Conservation (phyloP, 2,797 vertebrate species). For the Thamnophis elegans region DNA sequence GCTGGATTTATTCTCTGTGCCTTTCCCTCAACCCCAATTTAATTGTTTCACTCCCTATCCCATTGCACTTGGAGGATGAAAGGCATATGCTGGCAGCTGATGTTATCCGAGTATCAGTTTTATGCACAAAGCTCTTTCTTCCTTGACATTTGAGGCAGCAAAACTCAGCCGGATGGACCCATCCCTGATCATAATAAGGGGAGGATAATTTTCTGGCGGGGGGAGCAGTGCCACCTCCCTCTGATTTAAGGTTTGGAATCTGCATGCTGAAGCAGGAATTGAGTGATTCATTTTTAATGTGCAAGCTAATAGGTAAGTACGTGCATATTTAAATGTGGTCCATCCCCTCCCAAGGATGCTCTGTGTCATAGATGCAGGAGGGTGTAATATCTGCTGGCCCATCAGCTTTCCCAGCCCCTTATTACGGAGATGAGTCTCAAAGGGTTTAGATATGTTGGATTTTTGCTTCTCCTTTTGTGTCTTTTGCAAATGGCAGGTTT, state of each 20-base stretch:
- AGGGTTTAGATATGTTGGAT: neutral
- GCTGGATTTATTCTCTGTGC: conserved; percentile 28
- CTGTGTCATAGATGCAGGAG: neutral
- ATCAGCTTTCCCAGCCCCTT: neutral
- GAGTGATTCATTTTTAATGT: rapidly evolving
- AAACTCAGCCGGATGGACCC: neutral
- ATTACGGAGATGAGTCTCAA: neutral
- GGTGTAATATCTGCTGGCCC: neutral
- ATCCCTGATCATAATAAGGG: neutral
- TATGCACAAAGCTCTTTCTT: neutral
- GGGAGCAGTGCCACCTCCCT: neutral
- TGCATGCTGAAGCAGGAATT: rapidly evolving
- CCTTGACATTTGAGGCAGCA: neutral
- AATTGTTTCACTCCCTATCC: conserved; percentile 3
- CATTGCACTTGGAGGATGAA: conserved; percentile 20
- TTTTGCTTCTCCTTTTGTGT: neutral
- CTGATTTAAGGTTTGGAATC: neutral
- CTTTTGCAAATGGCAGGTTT: neutral
- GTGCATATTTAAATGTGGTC: neutral
- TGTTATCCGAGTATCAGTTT: conserved; percentile 23
- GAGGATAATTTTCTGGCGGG: neutral
- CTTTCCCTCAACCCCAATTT: rapidly evolving
- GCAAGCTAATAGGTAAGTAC: neutral
- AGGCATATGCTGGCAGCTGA: neutral
- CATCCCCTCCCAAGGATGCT: neutral